Conservation (phyloP, 35 echinoderm and acorn worm genomes). For the Heliocidaris erythrogramma region DNA sequence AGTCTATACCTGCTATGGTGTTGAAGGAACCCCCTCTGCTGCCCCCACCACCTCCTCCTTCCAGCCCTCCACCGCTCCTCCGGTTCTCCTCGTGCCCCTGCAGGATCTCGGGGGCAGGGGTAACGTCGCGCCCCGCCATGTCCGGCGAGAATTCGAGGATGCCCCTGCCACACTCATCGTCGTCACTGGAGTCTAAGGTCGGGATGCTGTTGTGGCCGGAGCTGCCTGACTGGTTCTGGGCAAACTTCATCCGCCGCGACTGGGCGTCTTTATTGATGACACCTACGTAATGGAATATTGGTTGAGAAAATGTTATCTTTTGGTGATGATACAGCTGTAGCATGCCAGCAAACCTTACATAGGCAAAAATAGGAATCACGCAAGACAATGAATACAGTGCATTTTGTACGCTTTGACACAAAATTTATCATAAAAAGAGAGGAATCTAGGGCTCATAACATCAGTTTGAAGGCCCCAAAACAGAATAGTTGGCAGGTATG, state of each 20-base stretch:
- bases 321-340: too few species aligned
- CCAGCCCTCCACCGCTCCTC: constrained; percentile 25
- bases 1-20: constrained; percentile 87
- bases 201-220: constrained; percentile 52
- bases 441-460: too few species aligned
- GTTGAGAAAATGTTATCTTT: not conserved
- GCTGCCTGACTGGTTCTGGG: constrained; percentile 48
- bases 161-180: constrained; percentile 84
- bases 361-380: too few species aligned
- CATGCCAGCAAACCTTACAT: too few species aligned
- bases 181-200: constrained; percentile 75
- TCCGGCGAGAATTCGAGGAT: constrained; percentile 98
- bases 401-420: too few species aligned
- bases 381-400: too few species aligned
- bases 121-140: constrained; percentile 91
- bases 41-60: constrained; percentile 18
- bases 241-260: constrained; percentile 52
- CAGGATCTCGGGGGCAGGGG: constrained; percentile 73
- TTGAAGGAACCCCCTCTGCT: constrained; percentile 63
- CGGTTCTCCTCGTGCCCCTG: constrained; percentile 57
- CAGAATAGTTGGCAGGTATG: too few species aligned
- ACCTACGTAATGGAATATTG: constrained; percentile 3
- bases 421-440: too few species aligned
- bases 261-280: constrained; percentile 30
- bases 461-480: too few species aligned